Evolutionary conservation across 2,113 vertebrate genomes (phyloP).

Genomic region (Procavia capensis): DNA sequence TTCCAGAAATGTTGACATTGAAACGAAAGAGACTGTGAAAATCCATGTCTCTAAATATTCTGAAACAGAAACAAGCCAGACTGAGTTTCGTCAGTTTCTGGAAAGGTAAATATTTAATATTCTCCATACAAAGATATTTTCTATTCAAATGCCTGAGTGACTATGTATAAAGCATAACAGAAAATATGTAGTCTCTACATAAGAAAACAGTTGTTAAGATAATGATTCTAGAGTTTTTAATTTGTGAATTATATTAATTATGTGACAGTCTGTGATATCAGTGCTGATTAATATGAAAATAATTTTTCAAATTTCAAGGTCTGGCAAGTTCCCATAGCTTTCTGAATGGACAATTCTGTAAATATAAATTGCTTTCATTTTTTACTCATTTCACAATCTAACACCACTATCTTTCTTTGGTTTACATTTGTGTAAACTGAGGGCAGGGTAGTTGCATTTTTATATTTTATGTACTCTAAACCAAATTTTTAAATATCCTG

Average conservation of each 20-base stretch:
- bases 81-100: conserved; percentile 81
- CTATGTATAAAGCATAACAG: not conserved
- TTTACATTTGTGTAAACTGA: not conserved
- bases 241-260: not conserved
- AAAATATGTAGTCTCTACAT: not conserved
- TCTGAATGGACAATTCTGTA: conserved; percentile 2
- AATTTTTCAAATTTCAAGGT: not conserved
- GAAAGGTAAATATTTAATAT: conserved; percentile 81
- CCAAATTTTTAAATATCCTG: not conserved
- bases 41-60: conserved; percentile 21
- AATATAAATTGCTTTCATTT: not conserved
- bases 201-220: not conserved
- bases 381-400: not conserved
- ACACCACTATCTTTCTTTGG: not conserved
- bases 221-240: not conserved
- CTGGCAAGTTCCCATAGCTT: not conserved
- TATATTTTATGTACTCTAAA: not conserved
- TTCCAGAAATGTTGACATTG: conserved; percentile 70
- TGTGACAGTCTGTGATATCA: not conserved
- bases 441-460: not conserved
- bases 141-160: not conserved
- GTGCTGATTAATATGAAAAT: not conserved
- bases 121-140: conserved; percentile 5
- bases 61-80: conserved; percentile 63
- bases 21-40: conserved; percentile 62